Percentiles rank a stretch among this genome's conserved stretches.
These are phyloP conservation scores for Mungos mungo DNA, from an alignment of 2,113 vertebrate genomes.

Conservation along the genomic window DNA sequence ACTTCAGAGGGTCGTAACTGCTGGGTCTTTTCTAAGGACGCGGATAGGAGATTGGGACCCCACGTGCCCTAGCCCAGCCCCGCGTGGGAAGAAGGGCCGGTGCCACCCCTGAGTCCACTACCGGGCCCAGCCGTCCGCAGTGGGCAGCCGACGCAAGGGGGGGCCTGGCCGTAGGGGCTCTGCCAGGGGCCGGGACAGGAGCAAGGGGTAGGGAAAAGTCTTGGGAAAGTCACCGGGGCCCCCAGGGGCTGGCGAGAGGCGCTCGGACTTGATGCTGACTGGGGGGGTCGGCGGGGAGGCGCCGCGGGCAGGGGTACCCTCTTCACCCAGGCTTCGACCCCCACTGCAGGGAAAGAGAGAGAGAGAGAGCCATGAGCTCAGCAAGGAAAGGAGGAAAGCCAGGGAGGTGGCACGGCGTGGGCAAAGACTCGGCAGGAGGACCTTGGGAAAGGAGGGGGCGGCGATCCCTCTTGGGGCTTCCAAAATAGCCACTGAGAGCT, in stretches of 20 bases:
- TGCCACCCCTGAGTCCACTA: constrained; percentile 76
- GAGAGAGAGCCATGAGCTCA: neutral
- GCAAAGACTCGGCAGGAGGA: neutral
- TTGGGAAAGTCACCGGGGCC: constrained; percentile 86
- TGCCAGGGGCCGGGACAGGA: constrained; percentile 72
- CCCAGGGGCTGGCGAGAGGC: constrained; percentile 89
- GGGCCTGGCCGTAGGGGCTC: constrained; percentile 80
- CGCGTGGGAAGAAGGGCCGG: neutral
- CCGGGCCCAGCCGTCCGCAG: constrained; percentile 90
- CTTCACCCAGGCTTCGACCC: constrained; percentile 79
- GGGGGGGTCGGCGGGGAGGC: constrained; percentile 81
- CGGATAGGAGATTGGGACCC: neutral
- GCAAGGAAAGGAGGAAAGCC: neutral
- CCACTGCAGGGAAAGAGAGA: constrained; percentile 46
- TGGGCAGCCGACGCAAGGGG: constrained; percentile 81
- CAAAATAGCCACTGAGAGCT: neutral
- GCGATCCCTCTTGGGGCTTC: neutral
- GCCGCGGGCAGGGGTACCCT: constrained; percentile 65
- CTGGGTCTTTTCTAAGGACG: neutral
- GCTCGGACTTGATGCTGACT: constrained; percentile 94
- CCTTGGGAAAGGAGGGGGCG: constrained; percentile 44
- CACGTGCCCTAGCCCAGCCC: neutral
- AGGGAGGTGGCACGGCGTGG: neutral
- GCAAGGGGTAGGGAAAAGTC: constrained; percentile 81
- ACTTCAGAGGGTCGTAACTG: neutral